Percentiles rank a stretch among this genome's conserved stretches.
phyloP scores from a whole-genome alignment of 2,888 invertebrate genomes.

The Amphipoea oculea region DNA sequence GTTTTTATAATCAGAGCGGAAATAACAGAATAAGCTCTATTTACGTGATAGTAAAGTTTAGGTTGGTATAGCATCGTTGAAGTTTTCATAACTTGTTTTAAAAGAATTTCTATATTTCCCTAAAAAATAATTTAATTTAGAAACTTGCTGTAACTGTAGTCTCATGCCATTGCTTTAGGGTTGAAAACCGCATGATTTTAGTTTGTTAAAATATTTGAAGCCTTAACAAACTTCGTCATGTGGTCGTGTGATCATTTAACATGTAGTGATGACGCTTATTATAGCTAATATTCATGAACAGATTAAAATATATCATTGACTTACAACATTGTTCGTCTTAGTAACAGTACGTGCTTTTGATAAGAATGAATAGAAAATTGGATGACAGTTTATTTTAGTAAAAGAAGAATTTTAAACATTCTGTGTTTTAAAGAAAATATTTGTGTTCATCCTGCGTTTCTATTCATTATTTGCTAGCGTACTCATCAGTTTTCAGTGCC shows the following conservation, averaged over 20 bases:
- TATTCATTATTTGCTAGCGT: slow-evolving; percentile 53
- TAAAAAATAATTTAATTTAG: slow-evolving; percentile 17
- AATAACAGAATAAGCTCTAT: slow-evolving; percentile 40
- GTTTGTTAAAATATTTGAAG: slow-evolving; percentile 46
- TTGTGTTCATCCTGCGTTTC: not conserved
- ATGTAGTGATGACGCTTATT: slow-evolving; percentile 58
- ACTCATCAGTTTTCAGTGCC: slow-evolving; percentile 39
- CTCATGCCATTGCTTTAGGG: slow-evolving; percentile 67
- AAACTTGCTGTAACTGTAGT: slow-evolving; percentile 76
- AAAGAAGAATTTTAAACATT: not conserved
- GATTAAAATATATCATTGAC: slow-evolving; percentile 46
- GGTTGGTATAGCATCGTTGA: slow-evolving; percentile 13
- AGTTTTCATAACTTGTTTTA: slow-evolving; percentile 19
- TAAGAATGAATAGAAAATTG: slow-evolving; percentile 39
- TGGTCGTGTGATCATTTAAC: slow-evolving; percentile 56
- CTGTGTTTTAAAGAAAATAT: not conserved
- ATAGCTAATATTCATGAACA: slow-evolving; percentile 60
- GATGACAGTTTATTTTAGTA: not conserved
- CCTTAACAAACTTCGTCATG: slow-evolving; percentile 44
- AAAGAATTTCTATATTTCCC: slow-evolving; percentile 17
- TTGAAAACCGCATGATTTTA: slow-evolving; percentile 38
- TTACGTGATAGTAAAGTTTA: slow-evolving; percentile 43
- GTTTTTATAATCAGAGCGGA: slow-evolving; percentile 19
- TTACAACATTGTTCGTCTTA: slow-evolving; percentile 33
- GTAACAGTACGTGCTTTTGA: slow-evolving; percentile 31